Evolutionary conservation across 2,113 vertebrate genomes (phyloP), one percentile per base, ranked within the genome.

Genomic region (Crocuta crocuta): DNA sequence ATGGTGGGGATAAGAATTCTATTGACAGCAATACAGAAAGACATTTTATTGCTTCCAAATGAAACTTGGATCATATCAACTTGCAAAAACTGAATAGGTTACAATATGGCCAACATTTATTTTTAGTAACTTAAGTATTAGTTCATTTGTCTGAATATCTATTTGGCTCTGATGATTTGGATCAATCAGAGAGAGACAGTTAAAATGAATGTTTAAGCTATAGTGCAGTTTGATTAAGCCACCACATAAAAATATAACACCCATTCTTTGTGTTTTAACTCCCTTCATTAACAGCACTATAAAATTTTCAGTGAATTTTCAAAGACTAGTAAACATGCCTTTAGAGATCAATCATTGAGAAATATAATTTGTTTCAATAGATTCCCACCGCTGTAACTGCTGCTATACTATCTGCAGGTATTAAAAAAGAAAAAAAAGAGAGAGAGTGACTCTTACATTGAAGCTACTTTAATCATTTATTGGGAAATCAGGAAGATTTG

Each of bases 51-150:
- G 3, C 78, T 65, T 94, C 19, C 31, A 85, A 91, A 89, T 89
- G 28, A 74, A 95, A 92, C 88, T 39, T 89, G 63, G 48, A 82
- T 85, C 50, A 94, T 16, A 95, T 78, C 50, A 63, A 70, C 4
- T 74, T 93, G 15, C 48, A 93, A 88, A 83, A 93, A 83, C 39
- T 28, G 28, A 85, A 81, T 87, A 90, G 6, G 43, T 76, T 83
- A 66, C 10, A 95, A 80, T 28, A 80, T 48, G 61, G 43, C 19
- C 63, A 96, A 65, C 10, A 85, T 71, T 91, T 89, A 88, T 70
- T 94, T 95, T 96, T 96, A 92, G 85, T 85, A 45, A 58, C 26
- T 43, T 66, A 92, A 39, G 5, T 71, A 92, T 90, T 97, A 71
- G 24, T 70, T 94, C 26, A 80, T 94, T 94, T 96, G 66, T 87